Evolutionary conservation across 2,888 invertebrate genomes (phyloP), one percentile per base, ranked within the genome.

Genomic region (Tromatobia lineatoria): DNA sequence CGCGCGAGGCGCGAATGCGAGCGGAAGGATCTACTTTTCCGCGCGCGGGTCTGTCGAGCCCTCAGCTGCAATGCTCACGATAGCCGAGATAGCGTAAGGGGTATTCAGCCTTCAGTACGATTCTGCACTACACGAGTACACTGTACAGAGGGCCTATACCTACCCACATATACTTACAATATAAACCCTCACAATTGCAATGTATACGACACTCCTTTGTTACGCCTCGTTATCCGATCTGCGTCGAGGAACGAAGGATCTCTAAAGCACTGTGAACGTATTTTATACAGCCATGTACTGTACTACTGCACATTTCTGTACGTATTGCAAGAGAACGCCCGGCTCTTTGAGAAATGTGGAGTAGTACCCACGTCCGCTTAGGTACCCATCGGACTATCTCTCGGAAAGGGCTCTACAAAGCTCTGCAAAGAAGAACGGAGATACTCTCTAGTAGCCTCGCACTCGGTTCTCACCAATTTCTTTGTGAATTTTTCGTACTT

Each of bases 171-270:
- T 83, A 83, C 52, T 23, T 57, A 71, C 45, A 77, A 81, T 75
- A 78, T 71, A 75, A 81, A 84, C 84, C 78, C 75, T 57, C 66
- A 73, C 76, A 29, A 59, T 71, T 76, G 81, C 75, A 64, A 81
- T 83, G 84, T 87, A 88, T 85, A 88, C 87, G 85, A 85, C 85
- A 87, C 90, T 89, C 91, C 91, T 92, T 92, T 92, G 92, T 92
- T 92, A 91, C 91, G 88, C 89, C 88, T 87, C 88, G 90, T 91
- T 90, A 89, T 90, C 88, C 86, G 91, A 92, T 92, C 91, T 90
- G 85, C 80, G 85, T 86, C 52, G 79, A 75, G 79, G 54, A 75
- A 70, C 78, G 90, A 87, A 90, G 88, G 88, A 91, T 92, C 90
- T 91, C 88, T 70, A 85, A 82, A 85, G 85, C 86, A 86, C 86